Percentiles rank a stretch among this genome's conserved stretches.
phyloP scores from a whole-genome alignment of 2,888 invertebrate genomes.

The Myathropa florea region DNA sequence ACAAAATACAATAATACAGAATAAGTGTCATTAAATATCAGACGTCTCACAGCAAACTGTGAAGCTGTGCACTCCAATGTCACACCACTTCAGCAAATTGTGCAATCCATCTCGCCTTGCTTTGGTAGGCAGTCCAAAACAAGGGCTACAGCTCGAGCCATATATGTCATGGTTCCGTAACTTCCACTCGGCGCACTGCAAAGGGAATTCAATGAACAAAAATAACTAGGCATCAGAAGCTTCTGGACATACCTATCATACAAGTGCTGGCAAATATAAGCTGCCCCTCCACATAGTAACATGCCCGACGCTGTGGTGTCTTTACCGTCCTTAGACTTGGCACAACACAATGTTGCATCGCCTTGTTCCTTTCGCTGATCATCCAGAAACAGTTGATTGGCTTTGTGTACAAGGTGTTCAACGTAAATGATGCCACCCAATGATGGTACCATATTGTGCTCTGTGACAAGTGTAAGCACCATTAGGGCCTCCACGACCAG shows the following conservation, averaged over 20 bases:
- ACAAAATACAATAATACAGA: not conserved
- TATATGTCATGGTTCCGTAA: conserved; percentile 98
- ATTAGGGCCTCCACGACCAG: conserved; percentile 98
- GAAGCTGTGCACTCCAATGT: not conserved
- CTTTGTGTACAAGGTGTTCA: conserved; percentile 95
- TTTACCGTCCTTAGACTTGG: conserved; percentile 86
- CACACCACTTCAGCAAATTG: conserved; percentile 83
- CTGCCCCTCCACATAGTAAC: conserved; percentile 93
- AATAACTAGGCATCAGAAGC: not conserved
- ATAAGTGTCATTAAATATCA: not conserved
- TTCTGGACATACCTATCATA: conserved; percentile 85
- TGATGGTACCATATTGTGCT: conserved; percentile 89
- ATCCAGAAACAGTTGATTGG: conserved; percentile 96
- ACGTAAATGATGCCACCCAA: conserved; percentile 92
- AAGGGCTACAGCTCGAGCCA: conserved; percentile 91
- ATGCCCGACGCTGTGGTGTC: conserved; percentile 84
- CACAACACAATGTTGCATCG: conserved; percentile 96
- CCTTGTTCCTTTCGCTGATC: conserved; percentile 96
- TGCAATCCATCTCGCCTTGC: conserved; percentile 90
- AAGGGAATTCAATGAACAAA: not conserved
- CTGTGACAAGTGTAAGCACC: conserved; percentile 95
- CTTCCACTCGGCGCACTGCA: conserved; percentile 96
- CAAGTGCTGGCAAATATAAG: conserved; percentile 97
- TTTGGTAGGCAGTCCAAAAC: conserved; percentile 88
- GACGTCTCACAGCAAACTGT: not conserved